Conservation (phyloP, 2,113 vertebrate species). For the Hyaena hyaena region DNA sequence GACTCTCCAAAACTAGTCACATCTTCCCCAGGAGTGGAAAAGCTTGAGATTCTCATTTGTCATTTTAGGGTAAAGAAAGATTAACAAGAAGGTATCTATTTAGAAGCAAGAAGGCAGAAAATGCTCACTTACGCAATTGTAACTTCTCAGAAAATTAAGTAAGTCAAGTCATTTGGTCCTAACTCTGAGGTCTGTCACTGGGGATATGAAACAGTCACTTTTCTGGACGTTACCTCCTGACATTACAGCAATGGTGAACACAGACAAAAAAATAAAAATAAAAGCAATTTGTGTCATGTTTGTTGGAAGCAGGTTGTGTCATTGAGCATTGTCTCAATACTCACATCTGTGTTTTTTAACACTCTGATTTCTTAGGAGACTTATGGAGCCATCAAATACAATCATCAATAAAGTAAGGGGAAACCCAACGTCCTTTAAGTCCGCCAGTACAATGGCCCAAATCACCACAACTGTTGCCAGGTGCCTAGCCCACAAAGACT, state of each 20-base stretch:
- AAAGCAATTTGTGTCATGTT: background rate
- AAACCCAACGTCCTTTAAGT: background rate
- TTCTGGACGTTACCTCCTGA: background rate
- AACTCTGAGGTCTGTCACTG: background rate
- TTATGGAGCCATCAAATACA: background rate
- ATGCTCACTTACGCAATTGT: constrained; percentile 5
- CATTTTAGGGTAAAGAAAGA: constrained; percentile 55
- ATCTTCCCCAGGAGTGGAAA: constrained; percentile 27
- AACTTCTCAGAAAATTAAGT: constrained; percentile 59
- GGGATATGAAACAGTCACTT: constrained; percentile 40
- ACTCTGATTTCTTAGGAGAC: constrained; percentile 22
- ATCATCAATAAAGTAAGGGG: background rate
- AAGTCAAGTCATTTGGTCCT: constrained; percentile 16
- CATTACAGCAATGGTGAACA: background rate
- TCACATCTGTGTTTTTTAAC: background rate
- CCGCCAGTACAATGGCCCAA: constrained; percentile 40
- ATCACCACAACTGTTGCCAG: constrained; percentile 75
- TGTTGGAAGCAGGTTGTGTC: background rate
- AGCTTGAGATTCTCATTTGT: constrained; percentile 49
- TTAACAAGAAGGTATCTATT: constrained; percentile 60
- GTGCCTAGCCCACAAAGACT: constrained; percentile 59
- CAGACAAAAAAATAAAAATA: background rate
- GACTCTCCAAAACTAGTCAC: background rate
- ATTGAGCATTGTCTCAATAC: background rate
- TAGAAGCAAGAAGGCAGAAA: constrained; percentile 31